A percentile compares a stretch with the other conserved stretches of the same genome.
These are phyloP conservation scores for Lepidocyrtinus sp. DNA, from an alignment of 2,888 invertebrate genomes.

Conservation along the genomic window DNA sequence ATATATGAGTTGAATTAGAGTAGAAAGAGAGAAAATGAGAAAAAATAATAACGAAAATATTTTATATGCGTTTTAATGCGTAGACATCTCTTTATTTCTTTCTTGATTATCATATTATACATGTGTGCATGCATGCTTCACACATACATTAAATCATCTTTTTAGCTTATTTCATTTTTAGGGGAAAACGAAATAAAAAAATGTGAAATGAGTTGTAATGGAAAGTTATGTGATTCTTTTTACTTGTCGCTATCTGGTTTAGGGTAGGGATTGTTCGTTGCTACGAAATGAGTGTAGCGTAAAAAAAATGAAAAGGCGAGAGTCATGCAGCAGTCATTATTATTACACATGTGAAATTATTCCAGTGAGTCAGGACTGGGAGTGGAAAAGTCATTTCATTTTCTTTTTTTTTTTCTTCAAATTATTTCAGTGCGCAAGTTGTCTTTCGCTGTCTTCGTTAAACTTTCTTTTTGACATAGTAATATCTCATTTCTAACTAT, in stretches of 20 bases:
- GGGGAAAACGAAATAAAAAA: constrained; percentile 23
- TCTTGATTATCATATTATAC: constrained; percentile 33
- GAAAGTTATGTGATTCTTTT: constrained; percentile 47
- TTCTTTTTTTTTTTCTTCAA: background rate
- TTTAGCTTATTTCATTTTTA: constrained; percentile 44
- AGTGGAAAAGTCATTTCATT: constrained; percentile 7
- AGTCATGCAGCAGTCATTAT: constrained; percentile 34
- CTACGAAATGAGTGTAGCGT: constrained; percentile 24
- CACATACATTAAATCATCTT: constrained; percentile 50
- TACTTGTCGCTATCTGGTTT: constrained; percentile 5
- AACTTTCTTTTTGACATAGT: constrained; percentile 40
- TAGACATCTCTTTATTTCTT: background rate
- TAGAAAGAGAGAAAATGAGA: background rate
- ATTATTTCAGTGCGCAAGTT: background rate
- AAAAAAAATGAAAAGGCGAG: constrained; percentile 29
- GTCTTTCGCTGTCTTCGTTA: constrained; percentile 34
- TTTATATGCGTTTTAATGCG: background rate
- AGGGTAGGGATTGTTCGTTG: background rate
- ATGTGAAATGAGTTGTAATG: constrained; percentile 52
- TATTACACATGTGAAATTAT: constrained; percentile 53
- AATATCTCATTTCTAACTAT: constrained; percentile 49
- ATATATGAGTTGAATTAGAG: constrained; percentile 9
- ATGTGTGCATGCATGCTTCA: constrained; percentile 32
- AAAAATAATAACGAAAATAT: background rate
- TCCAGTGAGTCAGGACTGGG: constrained; percentile 21